Evolutionary conservation across 2,888 invertebrate genomes (phyloP).

Genomic region (Biston stratarius): DNA sequence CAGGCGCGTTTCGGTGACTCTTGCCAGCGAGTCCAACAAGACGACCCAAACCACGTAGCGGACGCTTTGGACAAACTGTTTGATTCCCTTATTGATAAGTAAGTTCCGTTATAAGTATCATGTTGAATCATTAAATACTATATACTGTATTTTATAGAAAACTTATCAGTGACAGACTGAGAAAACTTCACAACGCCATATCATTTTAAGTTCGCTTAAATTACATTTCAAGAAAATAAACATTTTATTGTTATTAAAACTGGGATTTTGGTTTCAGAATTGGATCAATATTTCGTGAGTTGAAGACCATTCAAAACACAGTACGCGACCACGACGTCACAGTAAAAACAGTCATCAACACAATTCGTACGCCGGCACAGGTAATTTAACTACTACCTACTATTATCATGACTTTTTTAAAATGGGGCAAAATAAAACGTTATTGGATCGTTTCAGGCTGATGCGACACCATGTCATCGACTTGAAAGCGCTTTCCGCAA

Average conservation of each 20-base stretch:
- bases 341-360: slow-evolving; percentile 71
- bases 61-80: slow-evolving; percentile 88
- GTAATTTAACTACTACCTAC: slow-evolving; percentile 49
- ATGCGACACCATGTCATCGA: slow-evolving; percentile 68
- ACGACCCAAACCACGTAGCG: slow-evolving; percentile 88
- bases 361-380: slow-evolving; percentile 63
- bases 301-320: slow-evolving; percentile 84
- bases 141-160: too few relatives aligned
- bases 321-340: slow-evolving; percentile 75
- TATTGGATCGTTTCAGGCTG: slow-evolving; percentile 58
- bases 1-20: slow-evolving; percentile 89
- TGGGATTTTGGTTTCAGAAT: slow-evolving; percentile 69
- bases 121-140: not conserved
- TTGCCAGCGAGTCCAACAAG: slow-evolving; percentile 88
- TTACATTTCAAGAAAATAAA: not conserved
- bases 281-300: slow-evolving; percentile 83
- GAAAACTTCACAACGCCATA: too few relatives aligned
- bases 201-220: not conserved
- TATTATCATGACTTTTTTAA: not conserved
- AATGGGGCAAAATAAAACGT: not conserved
- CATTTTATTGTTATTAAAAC: not conserved
- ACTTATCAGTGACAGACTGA: too few relatives aligned
- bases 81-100: slow-evolving; percentile 88
- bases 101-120: slow-evolving; percentile 48
- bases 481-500: slow-evolving; percentile 75